Evolutionary conservation across 1,140 invertebrate species (phyloP), one percentile per base, ranked within the genome.

Genomic region (Drosophila asahinai): DNA sequence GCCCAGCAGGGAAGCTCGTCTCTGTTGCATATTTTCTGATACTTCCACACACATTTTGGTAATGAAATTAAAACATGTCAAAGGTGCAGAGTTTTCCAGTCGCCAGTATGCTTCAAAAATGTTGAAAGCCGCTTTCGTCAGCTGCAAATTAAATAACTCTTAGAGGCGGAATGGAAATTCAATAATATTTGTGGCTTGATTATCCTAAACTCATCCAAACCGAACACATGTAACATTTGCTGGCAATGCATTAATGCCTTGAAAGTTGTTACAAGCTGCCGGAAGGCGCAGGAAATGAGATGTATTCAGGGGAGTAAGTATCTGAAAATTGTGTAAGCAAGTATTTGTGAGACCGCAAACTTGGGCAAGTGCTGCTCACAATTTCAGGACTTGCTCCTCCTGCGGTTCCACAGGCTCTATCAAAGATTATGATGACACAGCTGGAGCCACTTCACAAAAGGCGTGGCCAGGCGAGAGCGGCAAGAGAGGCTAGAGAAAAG

Each of bases 381-480:
- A 51, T 54, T 55, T 47, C 40, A 38, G 54, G 54, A 47, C 27
- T 51, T 57, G 43, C 15, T 25, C 22, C 22, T 25, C 22, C 22
- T 49, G 48, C 25, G 49, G 27, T 9, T 17, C 17, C 14, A 40
- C 12, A 40, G 52, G 33, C 45, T 77, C 77, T 73, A 62, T 52
- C 67, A 67, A 60, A 83, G 66, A 83, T 81, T 84, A 67, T 66
- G 80, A 67, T 66, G 77, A 52, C 42, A 22, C 48, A 77, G 51
- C 80, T 72, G 14, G 38, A 71, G 80, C 72, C 86, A 80, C 84
- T 72, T 72, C 73, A 81, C 62, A 65, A 64, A 38, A 73, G 67
- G 33, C 52, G 52, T 22, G 52, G 52, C 52, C 7, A 17, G 17
- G 17, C 51, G 2, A 19, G 27, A 27, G 27, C 5, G 27, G 27